Evolutionary conservation across 2,797 vertebrate species (phyloP).

Genomic region (Tolypeutes matacus): DNA sequence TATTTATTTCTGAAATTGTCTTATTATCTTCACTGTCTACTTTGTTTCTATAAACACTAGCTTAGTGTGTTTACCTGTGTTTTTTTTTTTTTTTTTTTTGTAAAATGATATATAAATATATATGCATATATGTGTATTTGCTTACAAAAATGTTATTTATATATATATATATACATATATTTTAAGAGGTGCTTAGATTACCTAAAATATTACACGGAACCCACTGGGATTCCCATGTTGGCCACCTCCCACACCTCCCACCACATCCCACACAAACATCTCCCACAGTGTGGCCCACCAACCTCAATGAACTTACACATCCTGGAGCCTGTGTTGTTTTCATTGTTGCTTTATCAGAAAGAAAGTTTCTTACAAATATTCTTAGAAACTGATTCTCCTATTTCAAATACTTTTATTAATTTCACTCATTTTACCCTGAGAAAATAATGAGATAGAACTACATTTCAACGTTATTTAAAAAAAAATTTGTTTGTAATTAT

Average conservation of each 20-base stretch:
- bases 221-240: too few species aligned
- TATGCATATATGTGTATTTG: too few species aligned
- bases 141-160: too few species aligned
- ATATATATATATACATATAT: too few species aligned
- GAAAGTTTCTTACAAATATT: background rate
- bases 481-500: background rate
- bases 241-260: too few species aligned
- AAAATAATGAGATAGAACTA: constrained; percentile 49
- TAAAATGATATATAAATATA: too few species aligned
- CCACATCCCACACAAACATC: too few species aligned
- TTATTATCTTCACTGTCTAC: background rate
- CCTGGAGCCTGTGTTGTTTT: background rate
- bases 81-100: too few species aligned
- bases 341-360: background rate
- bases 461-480: background rate
- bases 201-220: too few species aligned
- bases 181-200: too few species aligned
- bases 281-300: too few species aligned
- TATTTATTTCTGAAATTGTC: background rate
- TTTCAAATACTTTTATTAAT: constrained; percentile 19
- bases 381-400: background rate
- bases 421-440: background rate
- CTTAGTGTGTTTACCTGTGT: background rate
- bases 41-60: background rate
- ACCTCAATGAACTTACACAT: too few species aligned